Evolutionary conservation across 2,113 vertebrate genomes (phyloP), one percentile per base, ranked within the genome.

Genomic region (Podocnemis expansa): DNA sequence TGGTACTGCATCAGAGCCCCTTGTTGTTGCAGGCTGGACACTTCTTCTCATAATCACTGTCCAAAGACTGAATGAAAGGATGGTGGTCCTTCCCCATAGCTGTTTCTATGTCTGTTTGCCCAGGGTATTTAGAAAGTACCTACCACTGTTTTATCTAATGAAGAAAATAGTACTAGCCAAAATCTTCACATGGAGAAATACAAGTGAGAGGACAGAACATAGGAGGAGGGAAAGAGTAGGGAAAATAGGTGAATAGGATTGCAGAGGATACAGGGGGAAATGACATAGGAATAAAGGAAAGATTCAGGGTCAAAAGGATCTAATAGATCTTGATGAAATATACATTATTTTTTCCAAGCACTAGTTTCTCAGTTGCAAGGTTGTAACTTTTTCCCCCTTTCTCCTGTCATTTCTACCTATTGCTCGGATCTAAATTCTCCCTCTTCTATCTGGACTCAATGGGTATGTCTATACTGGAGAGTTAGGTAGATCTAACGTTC

Each of bases 11-110:
- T 67, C 8, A 1, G 60, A n/a, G 31, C 31, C 31, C 60, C 47
- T 51, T 51, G 3, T 29, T 11, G 21, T 43, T 24, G 25, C 41
- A 21, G 31, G 31, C 54, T 43, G 92, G 63, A 91, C 73, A 55
- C 8, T 25, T 87, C 43, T 47, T 78, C 49, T 34, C 56, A 43
- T 41, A 91, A 58, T 41, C 8, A 29, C 10, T 73, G 8, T 54
- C 81, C 41, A 93, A 93, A 91, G 9, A 17, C 84, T 76, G 78
- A 95, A 84, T 22, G 95, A 63, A 94, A 90, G 80, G 5, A 34
- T 88, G 10, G 51, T 78, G n/a, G n/a, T 5, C 9, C n/a, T 88
- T 17, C 12, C 75, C 67, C 78, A 80, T 34, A 60, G 11, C 13
- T 91, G 8, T 8, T 34, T 91, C 31, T 41, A 19, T 83, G 1